Percentiles rank a stretch among this genome's conserved stretches.
These are phyloP conservation scores for Unio delphinus DNA, from an alignment of 2,888 invertebrate species.

Conservation along the genomic window DNA sequence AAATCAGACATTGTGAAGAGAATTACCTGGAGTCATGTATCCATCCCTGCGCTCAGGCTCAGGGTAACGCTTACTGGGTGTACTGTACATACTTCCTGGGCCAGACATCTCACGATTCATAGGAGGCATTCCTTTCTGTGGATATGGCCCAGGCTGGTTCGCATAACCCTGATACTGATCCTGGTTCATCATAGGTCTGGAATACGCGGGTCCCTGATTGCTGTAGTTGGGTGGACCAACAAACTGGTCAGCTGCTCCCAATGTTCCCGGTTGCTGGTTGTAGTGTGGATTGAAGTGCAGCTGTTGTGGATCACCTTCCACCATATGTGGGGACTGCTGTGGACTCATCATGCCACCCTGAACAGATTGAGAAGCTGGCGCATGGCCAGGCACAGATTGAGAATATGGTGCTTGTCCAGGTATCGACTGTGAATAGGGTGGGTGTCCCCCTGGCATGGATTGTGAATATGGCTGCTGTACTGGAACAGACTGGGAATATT, in stretches of 20 bases:
- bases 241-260: not conserved
- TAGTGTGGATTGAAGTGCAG: constrained; percentile 16
- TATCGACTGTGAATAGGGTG: constrained; percentile 9
- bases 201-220: constrained; percentile 26
- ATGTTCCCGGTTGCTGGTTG: constrained; percentile 3
- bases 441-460: constrained; percentile 13
- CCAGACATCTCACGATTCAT: constrained; percentile 41
- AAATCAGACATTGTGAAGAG: not conserved
- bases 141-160: constrained; percentile 38
- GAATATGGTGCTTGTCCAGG: constrained; percentile 6
- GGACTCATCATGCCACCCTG: constrained; percentile 11
- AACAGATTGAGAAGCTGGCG: constrained; percentile 14
- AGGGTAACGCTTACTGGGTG: constrained; percentile 56
- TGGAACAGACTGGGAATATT: constrained; percentile 1
- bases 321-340: constrained; percentile 1
- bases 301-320: constrained; percentile 12
- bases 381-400: constrained; percentile 11
- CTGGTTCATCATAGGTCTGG: constrained; percentile 37
- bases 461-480: constrained; percentile 16
- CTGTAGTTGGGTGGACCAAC: constrained; percentile 3
- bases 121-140: constrained; percentile 33
- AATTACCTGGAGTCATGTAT: constrained; percentile 44
- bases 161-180: constrained; percentile 46
- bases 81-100: constrained; percentile 42
- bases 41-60: constrained; percentile 33